phyloP scores from a whole-genome alignment of 2,113 vertebrate species.

The Channa argus region DNA sequence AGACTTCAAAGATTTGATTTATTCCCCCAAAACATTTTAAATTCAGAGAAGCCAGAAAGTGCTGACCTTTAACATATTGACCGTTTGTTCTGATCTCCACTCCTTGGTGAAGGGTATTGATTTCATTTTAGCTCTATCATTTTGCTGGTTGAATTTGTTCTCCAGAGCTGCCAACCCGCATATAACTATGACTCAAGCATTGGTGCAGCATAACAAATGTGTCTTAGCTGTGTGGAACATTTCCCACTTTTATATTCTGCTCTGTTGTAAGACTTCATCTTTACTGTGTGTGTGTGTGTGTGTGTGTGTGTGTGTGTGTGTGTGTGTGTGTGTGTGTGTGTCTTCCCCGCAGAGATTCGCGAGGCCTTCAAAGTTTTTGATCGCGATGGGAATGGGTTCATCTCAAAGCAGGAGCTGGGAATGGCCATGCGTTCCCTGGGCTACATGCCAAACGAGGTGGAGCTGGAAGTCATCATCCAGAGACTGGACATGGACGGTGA shows the following conservation, averaged over 20 bases:
- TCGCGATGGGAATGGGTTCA: constrained; percentile 95
- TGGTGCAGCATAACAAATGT: constrained; percentile 62
- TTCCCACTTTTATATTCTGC: constrained; percentile 49
- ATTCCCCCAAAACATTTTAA: constrained; percentile 1
- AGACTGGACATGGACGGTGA: constrained; percentile 96
- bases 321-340: constrained; percentile 18
- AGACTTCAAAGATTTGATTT: constrained; percentile 21
- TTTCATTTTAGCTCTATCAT: constrained; percentile 6
- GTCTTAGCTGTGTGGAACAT: constrained; percentile 51
- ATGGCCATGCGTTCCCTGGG: constrained; percentile 95
- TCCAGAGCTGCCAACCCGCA: constrained; percentile 51
- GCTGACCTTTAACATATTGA: constrained; percentile 18
- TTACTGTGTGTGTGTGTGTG: constrained; percentile 1
- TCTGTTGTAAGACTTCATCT: constrained; percentile 23
- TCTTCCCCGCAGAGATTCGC: constrained; percentile 87
- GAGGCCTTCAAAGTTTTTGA: constrained; percentile 97
- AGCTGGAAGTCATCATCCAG: constrained; percentile 96
- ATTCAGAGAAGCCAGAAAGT: neutral
- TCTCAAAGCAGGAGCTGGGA: constrained; percentile 97
- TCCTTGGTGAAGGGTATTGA: neutral
- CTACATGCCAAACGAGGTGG: constrained; percentile 98
- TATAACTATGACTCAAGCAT: constrained; percentile 62
- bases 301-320: neutral
- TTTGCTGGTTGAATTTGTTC: constrained; percentile 45
- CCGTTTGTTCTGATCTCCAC: constrained; percentile 19